Conservation (phyloP, 2,888 invertebrate species). For the Rhodophaea formosa region DNA sequence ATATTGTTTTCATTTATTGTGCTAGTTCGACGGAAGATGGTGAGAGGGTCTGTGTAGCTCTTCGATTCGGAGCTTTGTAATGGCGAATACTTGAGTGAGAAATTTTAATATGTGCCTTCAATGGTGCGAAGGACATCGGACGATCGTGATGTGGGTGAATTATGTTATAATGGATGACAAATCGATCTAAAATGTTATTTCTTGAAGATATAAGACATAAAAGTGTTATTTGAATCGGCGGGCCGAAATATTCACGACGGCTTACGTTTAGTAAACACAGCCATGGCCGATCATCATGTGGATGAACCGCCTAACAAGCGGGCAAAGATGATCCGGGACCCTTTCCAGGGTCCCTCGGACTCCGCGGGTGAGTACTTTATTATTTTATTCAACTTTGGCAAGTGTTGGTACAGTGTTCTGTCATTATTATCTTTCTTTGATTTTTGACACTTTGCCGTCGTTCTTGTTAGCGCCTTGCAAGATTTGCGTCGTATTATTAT, state of each 20-base stretch:
- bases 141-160: constrained; percentile 85
- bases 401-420: constrained; percentile 64
- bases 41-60: constrained; percentile 86
- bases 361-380: constrained; percentile 86
- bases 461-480: constrained; percentile 73
- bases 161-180: constrained; percentile 78
- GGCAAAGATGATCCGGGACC: constrained; percentile 93
- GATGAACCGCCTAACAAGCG: constrained; percentile 98
- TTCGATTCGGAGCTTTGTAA: constrained; percentile 87
- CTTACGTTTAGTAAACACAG: constrained; percentile 86
- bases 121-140: constrained; percentile 86
- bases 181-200: constrained; percentile 80
- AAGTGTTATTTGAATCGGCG: constrained; percentile 81
- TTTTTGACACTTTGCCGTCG: constrained; percentile 73
- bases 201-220: constrained; percentile 76
- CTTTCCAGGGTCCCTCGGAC: constrained; percentile 90
- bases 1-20: constrained; percentile 87
- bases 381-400: constrained; percentile 59
- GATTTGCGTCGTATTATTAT: constrained; percentile 77
- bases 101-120: constrained; percentile 88
- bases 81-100: constrained; percentile 89
- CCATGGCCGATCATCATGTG: constrained; percentile 96
- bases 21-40: constrained; percentile 87
- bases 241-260: constrained; percentile 83
- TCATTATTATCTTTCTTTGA: constrained; percentile 70